A percentile compares a stretch with the other conserved stretches of the same genome.
phyloP scores from a whole-genome alignment of 2,888 invertebrate species.

The Petrolisthes manimaculis region DNA sequence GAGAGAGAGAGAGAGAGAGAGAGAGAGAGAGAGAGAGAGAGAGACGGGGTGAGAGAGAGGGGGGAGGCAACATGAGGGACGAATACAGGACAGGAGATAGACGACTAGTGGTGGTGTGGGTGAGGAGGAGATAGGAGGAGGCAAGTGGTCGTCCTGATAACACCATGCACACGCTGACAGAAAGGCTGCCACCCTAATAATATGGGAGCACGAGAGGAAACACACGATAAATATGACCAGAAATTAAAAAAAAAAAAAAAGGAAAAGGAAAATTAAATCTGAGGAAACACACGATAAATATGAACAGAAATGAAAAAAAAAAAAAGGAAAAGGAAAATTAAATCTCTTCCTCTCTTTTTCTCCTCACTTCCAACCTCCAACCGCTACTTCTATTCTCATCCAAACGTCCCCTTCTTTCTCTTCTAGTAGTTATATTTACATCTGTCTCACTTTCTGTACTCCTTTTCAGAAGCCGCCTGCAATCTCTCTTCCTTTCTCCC shows the following conservation, averaged over 20 bases:
- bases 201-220: neutral
- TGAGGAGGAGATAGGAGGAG: conserved; percentile 4
- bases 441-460: neutral
- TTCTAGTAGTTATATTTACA: neutral
- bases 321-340: neutral
- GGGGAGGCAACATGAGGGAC: neutral
- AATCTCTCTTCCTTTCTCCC: neutral
- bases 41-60: conserved; percentile 10
- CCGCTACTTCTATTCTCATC: no score
- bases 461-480: neutral
- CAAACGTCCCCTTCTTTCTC: neutral
- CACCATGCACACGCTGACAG: no score
- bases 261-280: neutral
- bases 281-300: neutral
- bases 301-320: neutral
- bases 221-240: neutral
- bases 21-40: conserved; percentile 9
- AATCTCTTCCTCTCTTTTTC: no score
- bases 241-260: neutral
- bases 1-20: conserved; percentile 1
- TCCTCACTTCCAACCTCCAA: no score
- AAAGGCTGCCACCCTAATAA: no score
- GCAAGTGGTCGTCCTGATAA: no score
- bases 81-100: neutral
- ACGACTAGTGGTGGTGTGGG: neutral